Evolutionary conservation across 2,113 vertebrate genomes (phyloP), one percentile per base, ranked within the genome.

Genomic region (Sterna hirundo): DNA sequence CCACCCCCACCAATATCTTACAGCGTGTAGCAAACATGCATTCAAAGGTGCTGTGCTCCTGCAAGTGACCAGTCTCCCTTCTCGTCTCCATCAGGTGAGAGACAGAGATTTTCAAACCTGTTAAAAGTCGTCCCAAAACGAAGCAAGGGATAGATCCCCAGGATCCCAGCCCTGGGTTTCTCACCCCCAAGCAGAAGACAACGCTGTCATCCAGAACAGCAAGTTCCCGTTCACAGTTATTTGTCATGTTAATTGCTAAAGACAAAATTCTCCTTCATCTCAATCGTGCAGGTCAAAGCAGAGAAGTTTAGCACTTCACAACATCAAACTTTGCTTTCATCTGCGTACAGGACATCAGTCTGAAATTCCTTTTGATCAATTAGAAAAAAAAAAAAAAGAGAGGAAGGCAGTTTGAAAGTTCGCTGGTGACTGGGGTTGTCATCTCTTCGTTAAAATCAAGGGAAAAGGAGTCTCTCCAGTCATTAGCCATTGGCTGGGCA

Each of bases 221-320:
- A 77, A 94, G 82, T 88, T 96, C 83, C 71, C 34, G 72, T 90
- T 96, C 74, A 57, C 65, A 96, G 91, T 94, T 95, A 97, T 93
- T 93, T 79, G 69, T 94, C 88, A 82, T 89, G 66, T 95, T 96
- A 94, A 95, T 97, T 96, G 92, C 84, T 85, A 96, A 80, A 95
- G 88, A 68, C 77, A 93, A 90, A 95, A 88, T 88, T 97, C 89
- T 96, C 94, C 92, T 96, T 95, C 70, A 95, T 95, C 91, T 94
- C 71, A 47, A 30, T 86, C 4, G 0, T 22, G 42, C n/a, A 47
- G 91, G 94, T 97, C 93, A 93, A 84, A 89, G 44, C 61, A 1
- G 86, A 90, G 82, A 95, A 97, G 96, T 95, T 85, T 57, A 96
- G 61, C 86, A 82, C 94, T 97, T 97, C 70, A 83, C 69, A 96